Evolutionary conservation across 1,140 invertebrate genomes (phyloP).

Genomic region (Platyura marginata): DNA sequence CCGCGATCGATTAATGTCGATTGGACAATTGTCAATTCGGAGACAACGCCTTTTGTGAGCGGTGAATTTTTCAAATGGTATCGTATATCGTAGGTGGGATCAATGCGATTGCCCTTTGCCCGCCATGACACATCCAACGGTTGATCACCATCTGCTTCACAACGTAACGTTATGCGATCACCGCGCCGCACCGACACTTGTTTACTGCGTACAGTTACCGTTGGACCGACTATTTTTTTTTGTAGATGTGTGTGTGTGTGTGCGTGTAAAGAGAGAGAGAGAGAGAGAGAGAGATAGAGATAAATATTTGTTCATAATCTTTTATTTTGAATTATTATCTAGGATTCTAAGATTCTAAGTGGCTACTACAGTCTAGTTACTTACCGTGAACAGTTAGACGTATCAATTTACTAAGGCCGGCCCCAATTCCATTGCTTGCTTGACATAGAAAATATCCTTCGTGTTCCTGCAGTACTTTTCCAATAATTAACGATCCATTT

Average conservation of each 20-base stretch:
- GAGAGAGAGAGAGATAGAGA: no score
- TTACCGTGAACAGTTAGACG: slow-evolving; percentile 55
- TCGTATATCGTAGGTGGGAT: slow-evolving; percentile 30
- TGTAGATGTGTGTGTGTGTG: no score
- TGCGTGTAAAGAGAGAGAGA: no score
- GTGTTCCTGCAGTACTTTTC: slow-evolving; percentile 38
- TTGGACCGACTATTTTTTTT: slow-evolving; percentile 19
- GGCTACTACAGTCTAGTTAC: slow-evolving; percentile 13
- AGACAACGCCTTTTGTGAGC: slow-evolving; percentile 28
- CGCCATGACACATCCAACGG: slow-evolving; percentile 64
- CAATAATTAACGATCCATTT: slow-evolving; percentile 48
- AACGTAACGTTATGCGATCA: slow-evolving; percentile 45
- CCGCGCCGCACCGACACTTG: slow-evolving; percentile 42
- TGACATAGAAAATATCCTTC: slow-evolving; percentile 64
- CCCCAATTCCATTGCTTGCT: slow-evolving; percentile 59
- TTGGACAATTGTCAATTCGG: slow-evolving; percentile 38
- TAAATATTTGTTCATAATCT: no score
- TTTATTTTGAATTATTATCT: no score
- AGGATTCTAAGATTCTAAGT: no score
- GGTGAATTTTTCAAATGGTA: slow-evolving; percentile 30
- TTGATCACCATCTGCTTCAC: slow-evolving; percentile 67
- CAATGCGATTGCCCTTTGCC: slow-evolving; percentile 24
- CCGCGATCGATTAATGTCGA: slow-evolving; percentile 41
- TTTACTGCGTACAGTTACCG: slow-evolving; percentile 20
- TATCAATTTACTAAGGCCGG: slow-evolving; percentile 51